Evolutionary conservation across 1,140 invertebrate species (phyloP).

Genomic region (Rhizoglyphus robini): DNA sequence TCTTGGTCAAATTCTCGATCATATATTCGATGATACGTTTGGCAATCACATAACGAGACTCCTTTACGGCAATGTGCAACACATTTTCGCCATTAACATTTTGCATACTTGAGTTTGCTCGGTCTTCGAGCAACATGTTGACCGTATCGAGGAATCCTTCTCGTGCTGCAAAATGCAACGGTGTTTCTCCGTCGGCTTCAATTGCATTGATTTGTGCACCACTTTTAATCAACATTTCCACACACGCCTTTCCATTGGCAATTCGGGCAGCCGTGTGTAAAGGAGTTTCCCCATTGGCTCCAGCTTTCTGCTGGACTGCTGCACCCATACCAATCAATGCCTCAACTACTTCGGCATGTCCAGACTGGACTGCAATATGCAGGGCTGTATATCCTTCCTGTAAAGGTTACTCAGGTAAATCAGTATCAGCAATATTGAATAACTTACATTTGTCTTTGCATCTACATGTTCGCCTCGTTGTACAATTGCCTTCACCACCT

Average conservation of each 20-base stretch:
- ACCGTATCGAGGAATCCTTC: conserved; percentile 74
- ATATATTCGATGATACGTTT: conserved; percentile 10
- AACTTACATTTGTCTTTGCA: conserved; percentile 72
- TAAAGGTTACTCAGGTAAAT: conserved; percentile 11
- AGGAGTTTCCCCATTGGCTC: conserved; percentile 62
- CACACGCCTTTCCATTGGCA: conserved; percentile 84
- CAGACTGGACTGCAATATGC: conserved; percentile 92
- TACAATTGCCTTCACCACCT: conserved; percentile 88
- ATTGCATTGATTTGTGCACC: conserved; percentile 79
- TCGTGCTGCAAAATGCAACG: conserved; percentile 70
- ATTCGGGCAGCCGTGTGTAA: conserved; percentile 88
- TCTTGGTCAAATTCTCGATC: not conserved
- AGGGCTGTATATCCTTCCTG: conserved; percentile 96
- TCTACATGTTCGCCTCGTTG: conserved; percentile 93
- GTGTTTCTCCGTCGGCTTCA: conserved; percentile 65
- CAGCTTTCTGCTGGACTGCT: conserved; percentile 81
- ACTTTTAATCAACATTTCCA: conserved; percentile 90
- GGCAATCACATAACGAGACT: conserved; percentile 20
- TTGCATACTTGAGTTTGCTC: conserved; percentile 71
- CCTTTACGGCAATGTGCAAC: conserved; percentile 23
- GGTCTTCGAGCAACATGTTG: conserved; percentile 69
- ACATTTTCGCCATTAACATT: conserved; percentile 54
- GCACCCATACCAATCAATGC: conserved; percentile 89
- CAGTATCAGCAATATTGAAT: conserved; percentile 15
- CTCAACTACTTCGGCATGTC: conserved; percentile 89